Percentiles rank a stretch among this genome's conserved stretches.
Conservation (phyloP, 2,113 vertebrate genomes). For the Azemiops feae region DNA sequence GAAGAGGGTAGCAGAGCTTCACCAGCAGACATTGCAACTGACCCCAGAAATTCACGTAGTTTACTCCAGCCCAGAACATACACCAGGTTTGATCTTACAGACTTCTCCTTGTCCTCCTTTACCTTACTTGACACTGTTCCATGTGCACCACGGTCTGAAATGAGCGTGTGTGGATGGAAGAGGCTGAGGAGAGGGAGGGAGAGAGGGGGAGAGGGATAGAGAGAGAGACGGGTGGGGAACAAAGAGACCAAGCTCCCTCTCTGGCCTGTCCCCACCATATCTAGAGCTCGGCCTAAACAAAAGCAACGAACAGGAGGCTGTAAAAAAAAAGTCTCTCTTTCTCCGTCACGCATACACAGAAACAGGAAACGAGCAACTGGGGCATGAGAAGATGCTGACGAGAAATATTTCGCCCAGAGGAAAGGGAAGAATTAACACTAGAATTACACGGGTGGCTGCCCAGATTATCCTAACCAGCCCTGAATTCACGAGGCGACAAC, state of each 20-base stretch:
- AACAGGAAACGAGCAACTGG: neutral
- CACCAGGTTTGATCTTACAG: neutral
- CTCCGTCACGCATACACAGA: neutral
- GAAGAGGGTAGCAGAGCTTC: neutral
- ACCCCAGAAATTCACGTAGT: neutral
- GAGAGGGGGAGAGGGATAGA: neutral
- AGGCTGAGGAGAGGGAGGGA: neutral
- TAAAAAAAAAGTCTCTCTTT: neutral
- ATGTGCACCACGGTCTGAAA: neutral
- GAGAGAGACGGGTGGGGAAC: neutral
- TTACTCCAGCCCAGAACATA: neutral
- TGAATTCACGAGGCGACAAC: neutral
- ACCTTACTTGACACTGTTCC: constrained; percentile 8
- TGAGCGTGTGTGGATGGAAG: neutral
- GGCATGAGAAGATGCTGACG: neutral
- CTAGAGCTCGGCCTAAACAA: constrained; percentile 9
- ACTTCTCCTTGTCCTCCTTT: neutral
- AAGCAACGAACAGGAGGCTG: neutral
- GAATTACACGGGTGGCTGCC: neutral
- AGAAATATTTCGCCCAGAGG: neutral
- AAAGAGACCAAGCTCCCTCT: constrained; percentile 9
- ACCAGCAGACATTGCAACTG: neutral
- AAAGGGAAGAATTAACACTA: neutral
- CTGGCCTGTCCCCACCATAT: neutral
- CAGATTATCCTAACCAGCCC: neutral